phyloP scores from a whole-genome alignment of 2,888 invertebrate species.

The Orthosia gothica region DNA sequence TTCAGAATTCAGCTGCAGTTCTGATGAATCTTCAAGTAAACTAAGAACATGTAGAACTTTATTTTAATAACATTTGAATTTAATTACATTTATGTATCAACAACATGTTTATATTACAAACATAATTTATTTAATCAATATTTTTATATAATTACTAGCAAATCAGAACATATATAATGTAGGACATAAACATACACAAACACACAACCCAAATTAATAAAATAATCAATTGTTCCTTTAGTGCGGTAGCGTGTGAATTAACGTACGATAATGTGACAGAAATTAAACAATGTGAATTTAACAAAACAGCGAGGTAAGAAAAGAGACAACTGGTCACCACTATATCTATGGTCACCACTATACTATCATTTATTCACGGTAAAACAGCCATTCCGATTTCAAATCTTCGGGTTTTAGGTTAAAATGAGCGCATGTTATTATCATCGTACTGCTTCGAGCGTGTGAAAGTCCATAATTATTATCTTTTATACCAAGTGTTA shows the following conservation, averaged over 20 bases:
- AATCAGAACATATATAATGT: slow-evolving; percentile 8
- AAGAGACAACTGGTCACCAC: neutral
- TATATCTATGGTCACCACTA: slow-evolving; percentile 7
- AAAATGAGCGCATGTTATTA: neutral
- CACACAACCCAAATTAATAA: slow-evolving; percentile 30
- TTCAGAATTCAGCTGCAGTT: neutral
- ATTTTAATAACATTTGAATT: neutral
- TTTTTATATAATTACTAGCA: neutral
- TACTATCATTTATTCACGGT: slow-evolving; percentile 12
- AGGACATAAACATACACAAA: slow-evolving; percentile 10
- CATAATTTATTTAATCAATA: neutral
- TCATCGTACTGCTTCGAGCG: neutral
- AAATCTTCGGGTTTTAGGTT: neutral
- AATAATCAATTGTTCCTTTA: slow-evolving; percentile 39
- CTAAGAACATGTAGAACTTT: neutral
- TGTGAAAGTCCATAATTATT: too few relatives aligned
- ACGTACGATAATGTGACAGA: neutral
- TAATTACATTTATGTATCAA: slow-evolving; percentile 30
- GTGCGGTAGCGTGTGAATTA: slow-evolving; percentile 28
- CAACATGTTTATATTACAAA: neutral
- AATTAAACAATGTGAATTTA: neutral
- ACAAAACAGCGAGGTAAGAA: slow-evolving; percentile 28
- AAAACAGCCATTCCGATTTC: slow-evolving; percentile 19
- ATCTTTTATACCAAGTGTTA: neutral
- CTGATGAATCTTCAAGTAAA: neutral